Evolutionary conservation across 2,888 invertebrate species (phyloP).

Genomic region (Eupithecia centaureata): DNA sequence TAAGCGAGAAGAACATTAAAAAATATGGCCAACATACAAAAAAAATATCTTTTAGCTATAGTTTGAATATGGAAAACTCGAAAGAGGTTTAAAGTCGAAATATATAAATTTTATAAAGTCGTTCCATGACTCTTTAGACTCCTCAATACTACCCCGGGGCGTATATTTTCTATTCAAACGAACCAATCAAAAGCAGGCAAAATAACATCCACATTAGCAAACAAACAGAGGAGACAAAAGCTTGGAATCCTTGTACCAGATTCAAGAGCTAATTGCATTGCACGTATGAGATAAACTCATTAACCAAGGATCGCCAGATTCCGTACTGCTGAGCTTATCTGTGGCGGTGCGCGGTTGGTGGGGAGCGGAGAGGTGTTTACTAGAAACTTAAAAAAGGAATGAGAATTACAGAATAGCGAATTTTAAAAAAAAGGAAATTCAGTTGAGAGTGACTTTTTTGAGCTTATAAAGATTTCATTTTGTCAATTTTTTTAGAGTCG

Average conservation of each 20-base stretch:
- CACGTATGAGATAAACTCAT: conserved; percentile 83
- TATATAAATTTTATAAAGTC: too few species aligned
- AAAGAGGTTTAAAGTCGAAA: too few species aligned
- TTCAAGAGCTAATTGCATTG: conserved; percentile 76
- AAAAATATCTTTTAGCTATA: too few species aligned
- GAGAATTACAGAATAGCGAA: not conserved
- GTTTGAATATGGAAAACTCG: too few species aligned
- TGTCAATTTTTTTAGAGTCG: too few species aligned
- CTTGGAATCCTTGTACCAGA: conserved; percentile 74
- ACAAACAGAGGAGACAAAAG: conserved; percentile 35
- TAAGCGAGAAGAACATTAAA: too few species aligned
- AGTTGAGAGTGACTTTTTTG: too few species aligned
- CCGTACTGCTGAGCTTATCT: conserved; percentile 76
- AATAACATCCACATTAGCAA: conserved; percentile 15
- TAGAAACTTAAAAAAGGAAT: not conserved
- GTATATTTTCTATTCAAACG: not conserved
- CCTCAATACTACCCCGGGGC: too few species aligned
- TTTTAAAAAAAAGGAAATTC: not conserved
- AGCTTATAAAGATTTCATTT: too few species aligned
- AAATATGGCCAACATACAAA: too few species aligned
- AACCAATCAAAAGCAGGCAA: conserved; percentile 2
- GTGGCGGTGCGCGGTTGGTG: conserved; percentile 34
- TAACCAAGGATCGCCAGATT: conserved; percentile 82
- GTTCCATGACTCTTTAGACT: too few species aligned
- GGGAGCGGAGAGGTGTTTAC: conserved; percentile 22